Base-by-base conservation (phyloP, 2,797 vertebrate genomes). In the Hypotaenidia philippensis region DNA sequence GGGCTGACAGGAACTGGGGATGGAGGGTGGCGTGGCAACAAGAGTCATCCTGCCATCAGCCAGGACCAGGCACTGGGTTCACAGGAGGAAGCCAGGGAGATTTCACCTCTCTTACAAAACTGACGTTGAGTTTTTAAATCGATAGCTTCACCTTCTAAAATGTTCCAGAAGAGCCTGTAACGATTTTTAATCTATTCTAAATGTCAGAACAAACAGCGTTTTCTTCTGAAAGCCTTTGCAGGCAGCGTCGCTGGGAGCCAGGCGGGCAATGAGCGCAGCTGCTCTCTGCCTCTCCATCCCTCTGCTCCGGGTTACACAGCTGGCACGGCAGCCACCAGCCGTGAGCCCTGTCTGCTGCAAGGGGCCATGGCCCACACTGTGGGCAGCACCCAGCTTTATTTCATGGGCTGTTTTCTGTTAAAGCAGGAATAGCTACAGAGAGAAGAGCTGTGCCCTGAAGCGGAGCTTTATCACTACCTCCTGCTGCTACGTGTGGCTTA, bases 111-210 rank as follows among this genome's bases (percentile, higher is more conserved):
- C 44, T 83, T 89, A 78, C 59, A 92, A 96, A 97, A 96, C 78
- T 66, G 53, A 72, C 65, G 94, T 64, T 93, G 93, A 97, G 71
- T 76, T 96, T 89, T 83, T 79, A 89, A 89, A 96, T 97, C 97
- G 94, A 97, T 97, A 97, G 31, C 74, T 86, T 97, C 94, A 93
- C 94, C 92, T 97, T 96, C 93, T 96, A 93, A 96, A 96, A 94
- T 88, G 89, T 94, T 96, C 87, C 94, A 96, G 87, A 95, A 96
- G 85, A 95, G 93, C 83, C 89, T 88, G 90, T 88, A 97, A 96
- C 0, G 93, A 97, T 97, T 97, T 97, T 96, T 93, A 95, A 96
- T 95, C 85, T 96, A 88, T 92, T 96, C 90, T 94, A 97, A 97
- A 97, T 97, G 96, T 97, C 96, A 97, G 87, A 95, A 96, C 90